Evolutionary conservation across 64 coral and sea anemone genomes (phyloP).

Genomic region (Montipora efflorescens): DNA sequence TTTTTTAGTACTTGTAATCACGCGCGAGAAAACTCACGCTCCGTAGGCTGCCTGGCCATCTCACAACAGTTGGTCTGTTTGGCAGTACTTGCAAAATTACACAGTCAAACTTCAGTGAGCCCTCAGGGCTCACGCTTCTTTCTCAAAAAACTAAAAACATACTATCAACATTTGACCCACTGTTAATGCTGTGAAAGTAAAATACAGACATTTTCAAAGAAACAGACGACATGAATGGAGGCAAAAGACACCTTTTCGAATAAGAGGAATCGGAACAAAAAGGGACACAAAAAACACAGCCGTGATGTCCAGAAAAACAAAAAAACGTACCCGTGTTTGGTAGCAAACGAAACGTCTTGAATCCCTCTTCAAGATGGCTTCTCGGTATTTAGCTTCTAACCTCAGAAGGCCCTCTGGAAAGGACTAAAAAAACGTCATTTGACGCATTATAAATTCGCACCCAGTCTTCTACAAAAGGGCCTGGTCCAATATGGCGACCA

Average conservation of each 20-base stretch:
- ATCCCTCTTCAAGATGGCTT: neutral
- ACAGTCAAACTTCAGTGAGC: neutral
- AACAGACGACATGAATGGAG: slow-evolving; percentile 11
- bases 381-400: neutral
- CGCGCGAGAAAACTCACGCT: neutral
- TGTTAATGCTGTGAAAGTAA: neutral
- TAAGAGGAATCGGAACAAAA: neutral
- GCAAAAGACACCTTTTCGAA: neutral
- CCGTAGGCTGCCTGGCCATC: neutral
- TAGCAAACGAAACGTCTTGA: neutral
- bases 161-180: neutral
- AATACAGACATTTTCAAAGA: neutral
- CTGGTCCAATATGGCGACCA: neutral
- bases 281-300: neutral
- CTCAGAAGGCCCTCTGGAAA: neutral
- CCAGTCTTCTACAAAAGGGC: neutral
- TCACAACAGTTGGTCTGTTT: neutral
- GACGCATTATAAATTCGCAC: neutral
- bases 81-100: slow-evolving; percentile 3
- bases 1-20: neutral
- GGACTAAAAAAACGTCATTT: neutral
- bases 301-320: slow-evolving; percentile 21
- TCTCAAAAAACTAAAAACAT: slow-evolving; percentile 24
- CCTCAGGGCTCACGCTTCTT: neutral
- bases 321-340: neutral